Evolutionary conservation across 2,797 vertebrate genomes (phyloP).

Genomic region (Fistularia commersonii): DNA sequence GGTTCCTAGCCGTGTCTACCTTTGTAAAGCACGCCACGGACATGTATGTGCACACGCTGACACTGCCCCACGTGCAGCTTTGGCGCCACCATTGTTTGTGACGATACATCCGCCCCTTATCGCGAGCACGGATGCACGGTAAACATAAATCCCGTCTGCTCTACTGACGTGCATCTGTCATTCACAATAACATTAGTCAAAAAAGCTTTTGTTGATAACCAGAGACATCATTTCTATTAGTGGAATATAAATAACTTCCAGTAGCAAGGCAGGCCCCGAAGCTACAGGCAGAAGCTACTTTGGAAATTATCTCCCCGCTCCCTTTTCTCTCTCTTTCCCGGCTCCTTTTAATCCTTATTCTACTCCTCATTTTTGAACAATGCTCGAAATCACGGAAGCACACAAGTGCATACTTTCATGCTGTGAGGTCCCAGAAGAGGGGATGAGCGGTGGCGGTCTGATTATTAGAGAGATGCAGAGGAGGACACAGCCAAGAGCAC

Average conservation of each 20-base stretch:
- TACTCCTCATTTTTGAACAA: conserved; percentile 7
- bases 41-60: conserved; percentile 11
- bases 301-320: too few species aligned
- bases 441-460: conserved; percentile 31
- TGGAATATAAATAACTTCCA: too few species aligned
- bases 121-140: too few species aligned
- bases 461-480: conserved; percentile 47
- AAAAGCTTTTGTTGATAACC: too few species aligned
- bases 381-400: conserved; percentile 27
- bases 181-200: too few species aligned
- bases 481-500: conserved; percentile 49
- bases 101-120: too few species aligned
- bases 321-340: not conserved
- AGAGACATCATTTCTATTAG: too few species aligned
- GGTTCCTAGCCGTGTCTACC: conserved; percentile 19
- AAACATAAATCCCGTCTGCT: too few species aligned
- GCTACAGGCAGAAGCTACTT: too few species aligned
- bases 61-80: conserved; percentile 21
- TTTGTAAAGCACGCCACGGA: conserved; percentile 20
- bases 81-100: not conserved
- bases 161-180: too few species aligned
- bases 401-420: conserved; percentile 20
- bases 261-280: too few species aligned
- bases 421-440: conserved; percentile 28
- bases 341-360: conserved; percentile 7